Conservation (phyloP, 2,797 vertebrate genomes). For the Sorex maritimensis region DNA sequence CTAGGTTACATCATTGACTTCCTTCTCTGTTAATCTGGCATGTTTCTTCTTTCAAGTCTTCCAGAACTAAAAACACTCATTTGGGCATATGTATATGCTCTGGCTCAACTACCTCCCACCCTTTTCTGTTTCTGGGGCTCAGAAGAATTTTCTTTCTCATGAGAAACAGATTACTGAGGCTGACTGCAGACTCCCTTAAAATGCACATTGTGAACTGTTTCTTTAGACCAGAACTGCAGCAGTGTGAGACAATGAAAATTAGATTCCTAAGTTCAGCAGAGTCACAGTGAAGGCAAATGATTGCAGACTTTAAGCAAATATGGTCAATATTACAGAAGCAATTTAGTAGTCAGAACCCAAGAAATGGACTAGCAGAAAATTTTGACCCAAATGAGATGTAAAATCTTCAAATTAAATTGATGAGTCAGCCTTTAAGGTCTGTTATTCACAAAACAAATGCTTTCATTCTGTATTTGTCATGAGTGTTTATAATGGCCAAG, state of each 20-base stretch:
- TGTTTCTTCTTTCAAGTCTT: conserved; percentile 22
- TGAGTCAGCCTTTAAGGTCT: not conserved
- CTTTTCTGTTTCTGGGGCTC: conserved; percentile 19
- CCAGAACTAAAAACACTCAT: not conserved
- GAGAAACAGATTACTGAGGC: conserved; percentile 53
- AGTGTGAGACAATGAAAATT: conserved; percentile 28
- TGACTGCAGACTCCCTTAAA: conserved; percentile 44
- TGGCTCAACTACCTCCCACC: not conserved
- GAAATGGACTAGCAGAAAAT: conserved; percentile 36
- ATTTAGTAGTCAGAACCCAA: not conserved
- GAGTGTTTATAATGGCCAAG: conserved; percentile 17
- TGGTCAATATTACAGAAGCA: conserved; percentile 26
- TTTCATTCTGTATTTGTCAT: conserved; percentile 37
- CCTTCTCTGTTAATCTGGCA: not conserved
- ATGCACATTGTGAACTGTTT: not conserved
- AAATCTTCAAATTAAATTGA: conserved; percentile 47
- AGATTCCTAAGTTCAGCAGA: conserved; percentile 42
- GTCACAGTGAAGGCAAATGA: conserved; percentile 6
- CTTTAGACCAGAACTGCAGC: not conserved
- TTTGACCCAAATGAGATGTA: conserved; percentile 47
- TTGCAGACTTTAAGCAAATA: not conserved
- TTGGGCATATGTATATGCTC: not conserved
- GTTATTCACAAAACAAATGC: not conserved
- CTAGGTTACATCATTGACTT: conserved; percentile 1
- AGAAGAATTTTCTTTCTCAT: conserved; percentile 50